Evolutionary conservation across 2,113 vertebrate genomes (phyloP), one percentile per base, ranked within the genome.

Genomic region (Falco punctatus): DNA sequence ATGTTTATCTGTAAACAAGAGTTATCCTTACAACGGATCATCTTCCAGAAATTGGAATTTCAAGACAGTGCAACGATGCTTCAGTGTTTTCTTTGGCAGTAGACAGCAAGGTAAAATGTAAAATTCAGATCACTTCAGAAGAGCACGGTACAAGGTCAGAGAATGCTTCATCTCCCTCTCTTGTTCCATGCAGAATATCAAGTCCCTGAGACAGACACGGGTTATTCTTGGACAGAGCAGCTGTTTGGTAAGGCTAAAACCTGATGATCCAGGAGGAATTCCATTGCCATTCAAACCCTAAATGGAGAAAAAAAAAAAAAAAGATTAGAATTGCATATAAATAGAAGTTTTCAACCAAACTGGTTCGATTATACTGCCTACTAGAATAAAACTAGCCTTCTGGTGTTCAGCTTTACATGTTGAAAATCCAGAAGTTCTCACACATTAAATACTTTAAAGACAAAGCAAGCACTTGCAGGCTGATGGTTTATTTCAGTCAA

Each of bases 151-250:
- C n/a, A 99, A 97, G 49, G 96, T 85, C n/a, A 98, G 98, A 35
- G 99, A 99, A 95, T 98, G 98, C 54, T 98, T 98, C 77, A 99
- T 97, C 40, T 98, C 97, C 75, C 87, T 98, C 61, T 99, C 99
- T 94, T 99, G 99, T 94, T 99, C 99, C 99, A 99, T 98, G 93
- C 98, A 99, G 97, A 99, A 98, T 94, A 99, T 97, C 97, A 99
- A 98, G 97, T 99, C 99, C 98, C 98, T 99, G 98, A 99, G 98
- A 96, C 98, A 98, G 94, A 99, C 92, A 35, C 99, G 98, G 6
- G 98, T 99, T 97, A 98, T 98, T 97, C 98, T 98, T 83, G 98
- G 98, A 86, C 97, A 95, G 51, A 97, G 92, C 58, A 92, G 95
- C 33, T 97, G 97, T 90, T 98, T 98, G 13, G 97, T 95, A 94